phyloP scores from a whole-genome alignment of 2,113 vertebrate genomes.

The Xiphias gladius region DNA sequence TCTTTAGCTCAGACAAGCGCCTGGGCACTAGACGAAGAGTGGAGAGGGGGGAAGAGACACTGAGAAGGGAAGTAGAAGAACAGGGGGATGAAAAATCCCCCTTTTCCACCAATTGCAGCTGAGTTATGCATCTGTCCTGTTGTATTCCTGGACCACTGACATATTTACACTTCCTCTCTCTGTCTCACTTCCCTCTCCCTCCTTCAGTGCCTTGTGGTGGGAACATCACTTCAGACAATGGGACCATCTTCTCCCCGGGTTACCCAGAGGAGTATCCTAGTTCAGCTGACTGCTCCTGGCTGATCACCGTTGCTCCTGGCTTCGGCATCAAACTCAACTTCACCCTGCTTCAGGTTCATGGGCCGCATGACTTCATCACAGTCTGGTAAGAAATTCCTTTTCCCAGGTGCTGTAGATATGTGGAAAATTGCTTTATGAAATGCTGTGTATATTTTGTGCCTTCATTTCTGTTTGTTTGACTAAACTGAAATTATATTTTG shows the following conservation, averaged over 20 bases:
- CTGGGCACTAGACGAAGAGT: slow-evolving; percentile 66
- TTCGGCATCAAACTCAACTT: slow-evolving; percentile 94
- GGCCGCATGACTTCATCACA: slow-evolving; percentile 95
- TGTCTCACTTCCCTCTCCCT: not conserved
- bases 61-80: slow-evolving; percentile 60
- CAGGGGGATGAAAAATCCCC: slow-evolving; percentile 41
- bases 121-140: slow-evolving; percentile 58
- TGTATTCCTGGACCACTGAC: slow-evolving; percentile 55
- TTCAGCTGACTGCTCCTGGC: slow-evolving; percentile 95
- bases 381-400: slow-evolving; percentile 88
- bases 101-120: slow-evolving; percentile 52
- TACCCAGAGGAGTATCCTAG: slow-evolving; percentile 95
- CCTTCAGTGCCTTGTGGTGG: slow-evolving; percentile 93
- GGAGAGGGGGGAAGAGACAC: slow-evolving; percentile 54
- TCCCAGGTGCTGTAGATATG: not conserved
- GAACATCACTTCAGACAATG: slow-evolving; percentile 93
- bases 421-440: too few relatives aligned
- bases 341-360: slow-evolving; percentile 93
- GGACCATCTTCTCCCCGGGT: slow-evolving; percentile 96
- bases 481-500: not conserved
- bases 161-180: slow-evolving; percentile 16
- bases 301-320: slow-evolving; percentile 91
- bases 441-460: not conserved
- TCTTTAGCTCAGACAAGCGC: slow-evolving; percentile 79
- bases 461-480: not conserved